Conservation (phyloP, 2,888 invertebrate species). For the Eucriotettix oculatus region DNA sequence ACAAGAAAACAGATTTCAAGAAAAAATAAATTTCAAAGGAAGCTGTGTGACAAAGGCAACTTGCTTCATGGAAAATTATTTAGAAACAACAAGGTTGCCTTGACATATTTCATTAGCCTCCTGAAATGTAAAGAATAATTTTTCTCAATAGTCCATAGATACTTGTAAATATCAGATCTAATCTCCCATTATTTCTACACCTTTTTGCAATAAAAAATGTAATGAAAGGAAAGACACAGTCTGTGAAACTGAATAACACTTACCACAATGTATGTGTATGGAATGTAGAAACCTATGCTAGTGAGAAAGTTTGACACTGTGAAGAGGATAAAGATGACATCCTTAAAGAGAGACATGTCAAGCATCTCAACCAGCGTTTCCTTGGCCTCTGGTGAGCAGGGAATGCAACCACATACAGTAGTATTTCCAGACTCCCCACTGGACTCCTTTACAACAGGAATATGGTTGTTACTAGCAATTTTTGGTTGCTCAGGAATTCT, state of each 20-base stretch:
- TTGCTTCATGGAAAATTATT: too few relatives aligned
- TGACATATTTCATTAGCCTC: too few relatives aligned
- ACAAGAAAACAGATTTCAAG: too few relatives aligned
- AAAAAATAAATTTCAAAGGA: too few relatives aligned
- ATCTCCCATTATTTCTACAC: too few relatives aligned
- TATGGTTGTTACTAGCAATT: not conserved
- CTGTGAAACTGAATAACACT: conserved; percentile 13
- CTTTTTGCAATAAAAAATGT: not conserved
- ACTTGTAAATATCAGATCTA: too few relatives aligned
- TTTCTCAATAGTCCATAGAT: too few relatives aligned
- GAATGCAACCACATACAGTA: conserved; percentile 24
- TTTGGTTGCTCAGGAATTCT: not conserved
- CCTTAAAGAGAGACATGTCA: conserved; percentile 66
- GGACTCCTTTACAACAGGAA: not conserved
- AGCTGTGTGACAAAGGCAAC: too few relatives aligned
- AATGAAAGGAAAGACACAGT: not conserved
- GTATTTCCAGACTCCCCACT: not conserved
- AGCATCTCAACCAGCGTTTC: conserved; percentile 66
- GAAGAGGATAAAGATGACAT: conserved; percentile 78
- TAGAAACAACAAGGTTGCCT: too few relatives aligned
- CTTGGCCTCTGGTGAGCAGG: conserved; percentile 50
- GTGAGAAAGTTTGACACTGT: conserved; percentile 87
- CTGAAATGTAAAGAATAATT: too few relatives aligned
- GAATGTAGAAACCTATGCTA: conserved; percentile 87
- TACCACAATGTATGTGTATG: conserved; percentile 69